Percentiles rank a stretch among this genome's conserved stretches.
These are phyloP conservation scores for Eubasilissa regina DNA, from an alignment of 1,140 invertebrate genomes.

Conservation along the genomic window DNA sequence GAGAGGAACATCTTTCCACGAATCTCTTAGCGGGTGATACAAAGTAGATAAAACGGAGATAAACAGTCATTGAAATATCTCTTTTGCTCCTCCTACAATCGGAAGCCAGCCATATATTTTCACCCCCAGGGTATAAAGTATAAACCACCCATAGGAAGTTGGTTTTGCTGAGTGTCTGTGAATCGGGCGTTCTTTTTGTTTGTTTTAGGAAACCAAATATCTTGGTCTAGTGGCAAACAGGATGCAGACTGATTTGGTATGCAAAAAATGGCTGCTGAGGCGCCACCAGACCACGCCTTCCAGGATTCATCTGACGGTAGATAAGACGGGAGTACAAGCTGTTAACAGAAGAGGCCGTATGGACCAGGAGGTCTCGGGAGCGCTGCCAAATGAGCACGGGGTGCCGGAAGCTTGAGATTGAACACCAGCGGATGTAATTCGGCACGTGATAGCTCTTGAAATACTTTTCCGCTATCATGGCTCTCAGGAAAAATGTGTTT, in stretches of 20 bases:
- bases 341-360: conserved; percentile 13
- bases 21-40: conserved; percentile 42
- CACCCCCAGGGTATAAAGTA: conserved; percentile 9
- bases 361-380: conserved; percentile 19
- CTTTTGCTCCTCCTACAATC: conserved; percentile 36
- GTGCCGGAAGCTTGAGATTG: conserved; percentile 33
- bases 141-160: conserved; percentile 15
- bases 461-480: too few relatives aligned
- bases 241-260: conserved; percentile 56
- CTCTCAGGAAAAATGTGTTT: too few relatives aligned
- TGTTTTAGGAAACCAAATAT: conserved; percentile 30
- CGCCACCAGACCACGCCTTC: conserved; percentile 55
- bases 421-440: conserved; percentile 35
- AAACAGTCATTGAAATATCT: conserved; percentile 58
- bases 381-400: conserved; percentile 52
- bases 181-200: conserved; percentile 12
- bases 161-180: conserved; percentile 24
- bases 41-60: conserved; percentile 56
- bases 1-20: not conserved
- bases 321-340: too few relatives aligned
- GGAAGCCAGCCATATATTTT: conserved; percentile 55
- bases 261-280: conserved; percentile 55
- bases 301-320: not conserved
- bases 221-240: conserved; percentile 48
- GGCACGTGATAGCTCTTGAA: conserved; percentile 34